phyloP scores from a whole-genome alignment of 2,888 invertebrate species.

The Ecdyonurus torrentis region DNA sequence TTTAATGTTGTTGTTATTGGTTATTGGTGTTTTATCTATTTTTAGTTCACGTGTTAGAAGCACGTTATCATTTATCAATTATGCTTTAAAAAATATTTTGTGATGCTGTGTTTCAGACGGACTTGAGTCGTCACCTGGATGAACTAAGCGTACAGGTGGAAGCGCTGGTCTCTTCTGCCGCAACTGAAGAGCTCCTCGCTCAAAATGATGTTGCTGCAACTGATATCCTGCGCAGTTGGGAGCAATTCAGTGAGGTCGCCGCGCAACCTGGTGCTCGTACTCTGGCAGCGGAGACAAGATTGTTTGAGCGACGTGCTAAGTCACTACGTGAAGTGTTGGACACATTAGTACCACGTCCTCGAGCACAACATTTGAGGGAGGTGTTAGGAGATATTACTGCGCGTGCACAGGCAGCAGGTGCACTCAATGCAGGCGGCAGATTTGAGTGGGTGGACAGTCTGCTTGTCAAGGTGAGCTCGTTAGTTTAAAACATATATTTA shows the following conservation, averaged over 20 bases:
- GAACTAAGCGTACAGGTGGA: slow-evolving; percentile 42
- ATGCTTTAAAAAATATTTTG: too few relatives aligned
- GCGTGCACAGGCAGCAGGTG: not conserved
- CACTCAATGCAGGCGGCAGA: slow-evolving; percentile 63
- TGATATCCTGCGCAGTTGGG: slow-evolving; percentile 15
- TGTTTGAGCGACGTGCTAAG: slow-evolving; percentile 22
- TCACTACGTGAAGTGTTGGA: not conserved
- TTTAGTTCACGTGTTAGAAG: too few relatives aligned
- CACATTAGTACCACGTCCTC: not conserved
- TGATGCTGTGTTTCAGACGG: slow-evolving; percentile 34
- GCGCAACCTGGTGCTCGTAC: slow-evolving; percentile 19
- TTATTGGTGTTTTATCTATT: too few relatives aligned
- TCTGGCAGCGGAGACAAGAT: slow-evolving; percentile 27
- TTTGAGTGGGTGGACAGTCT: slow-evolving; percentile 88
- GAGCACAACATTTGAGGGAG: not conserved
- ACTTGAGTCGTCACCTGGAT: slow-evolving; percentile 56
- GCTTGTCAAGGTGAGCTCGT: slow-evolving; percentile 53
- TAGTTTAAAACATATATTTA: too few relatives aligned
- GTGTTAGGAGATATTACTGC: not conserved
- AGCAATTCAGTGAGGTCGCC: slow-evolving; percentile 11
- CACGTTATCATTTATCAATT: too few relatives aligned
- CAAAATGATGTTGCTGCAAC: slow-evolving; percentile 11
- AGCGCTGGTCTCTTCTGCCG: slow-evolving; percentile 30
- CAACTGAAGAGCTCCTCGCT: not conserved
- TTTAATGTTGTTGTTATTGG: too few relatives aligned